Conservation (phyloP, 2,113 vertebrate genomes). For the Climacteris rufus region DNA sequence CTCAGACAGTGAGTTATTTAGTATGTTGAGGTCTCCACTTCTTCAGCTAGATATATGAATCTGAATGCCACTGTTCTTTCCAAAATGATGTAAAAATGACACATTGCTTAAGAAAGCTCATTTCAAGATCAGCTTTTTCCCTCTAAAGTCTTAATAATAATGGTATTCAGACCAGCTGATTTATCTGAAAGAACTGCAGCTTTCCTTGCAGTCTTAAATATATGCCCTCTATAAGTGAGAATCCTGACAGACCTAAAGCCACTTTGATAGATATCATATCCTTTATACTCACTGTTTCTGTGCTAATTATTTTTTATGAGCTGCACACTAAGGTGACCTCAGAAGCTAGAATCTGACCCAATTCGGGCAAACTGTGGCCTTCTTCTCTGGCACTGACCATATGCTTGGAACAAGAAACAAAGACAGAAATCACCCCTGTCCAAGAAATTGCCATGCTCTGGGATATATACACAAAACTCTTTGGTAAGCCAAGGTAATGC, state of each 20-base stretch:
- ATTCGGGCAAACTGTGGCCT: background rate
- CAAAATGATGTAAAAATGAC: background rate
- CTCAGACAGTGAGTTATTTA: background rate
- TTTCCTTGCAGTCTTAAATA: background rate
- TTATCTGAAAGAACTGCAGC: background rate
- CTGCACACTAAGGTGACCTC: background rate
- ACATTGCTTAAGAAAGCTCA: background rate
- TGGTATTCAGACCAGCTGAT: background rate
- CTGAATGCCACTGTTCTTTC: background rate
- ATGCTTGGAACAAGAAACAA: background rate
- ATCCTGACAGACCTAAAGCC: background rate
- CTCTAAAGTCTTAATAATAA: background rate
- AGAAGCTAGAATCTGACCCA: background rate
- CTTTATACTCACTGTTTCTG: background rate
- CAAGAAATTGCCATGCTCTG: background rate
- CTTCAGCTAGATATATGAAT: background rate
- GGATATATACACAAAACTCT: background rate
- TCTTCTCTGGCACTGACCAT: background rate
- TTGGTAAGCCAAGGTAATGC: background rate
- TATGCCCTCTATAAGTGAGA: background rate
- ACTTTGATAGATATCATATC: background rate
- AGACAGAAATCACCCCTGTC: background rate
- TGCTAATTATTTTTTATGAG: background rate
- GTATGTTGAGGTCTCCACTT: background rate
- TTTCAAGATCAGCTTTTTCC: background rate